Base-by-base conservation (phyloP, 1,140 invertebrate genomes). In the Drosophila ironensis region DNA sequence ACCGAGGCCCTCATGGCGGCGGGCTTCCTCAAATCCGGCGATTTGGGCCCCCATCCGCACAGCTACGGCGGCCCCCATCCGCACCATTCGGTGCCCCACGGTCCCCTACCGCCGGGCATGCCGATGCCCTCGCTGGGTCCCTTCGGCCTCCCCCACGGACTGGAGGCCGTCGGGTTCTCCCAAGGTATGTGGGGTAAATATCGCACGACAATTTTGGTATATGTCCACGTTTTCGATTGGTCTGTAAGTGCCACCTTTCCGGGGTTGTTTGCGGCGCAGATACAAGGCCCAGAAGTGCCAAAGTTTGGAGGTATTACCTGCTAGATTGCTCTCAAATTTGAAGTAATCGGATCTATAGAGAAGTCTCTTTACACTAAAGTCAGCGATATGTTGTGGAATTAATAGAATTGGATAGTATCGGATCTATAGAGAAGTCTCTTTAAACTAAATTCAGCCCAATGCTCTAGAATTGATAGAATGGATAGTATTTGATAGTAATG, bases 171-270 rank as follows among this genome's bases (percentile, higher is more conserved):
- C 64, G 88, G 90, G 54, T 91, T 91, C 66, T 90, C 90, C 75
- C 91, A 91, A 91, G 91, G 91, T 91, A 91, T 91, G 89, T 91
- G 89, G 89, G 89, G 89, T 90, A 90, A 90, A 88, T 90, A 90
- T 90, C 88, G 72, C 48, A 73, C 44, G 46, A 60, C 77, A 87
- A 89, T 89, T 89, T 89, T 89, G 72, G 88, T 89, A 84, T 68
- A 68, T n/a, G 8, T 40, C 16, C 33, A 40, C n/a, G 20, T 16
- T 3, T n/a, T 11, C 7, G 9, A 37, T 37, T n/a, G n/a, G n/a
- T n/a, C 14, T 14, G 33, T 37, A 14, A 16, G 33, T 37, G 14
- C 0, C 19, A 14, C n/a, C n/a, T n/a, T n/a, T n/a, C n/a, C n/a
- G n/a, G n/a, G n/a, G n/a, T n/a, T n/a, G n/a, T n/a, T n/a, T n/a